These are phyloP conservation scores for Drosophila robusta DNA, from an alignment of 2,888 invertebrate species.

Conservation along the genomic window DNA sequence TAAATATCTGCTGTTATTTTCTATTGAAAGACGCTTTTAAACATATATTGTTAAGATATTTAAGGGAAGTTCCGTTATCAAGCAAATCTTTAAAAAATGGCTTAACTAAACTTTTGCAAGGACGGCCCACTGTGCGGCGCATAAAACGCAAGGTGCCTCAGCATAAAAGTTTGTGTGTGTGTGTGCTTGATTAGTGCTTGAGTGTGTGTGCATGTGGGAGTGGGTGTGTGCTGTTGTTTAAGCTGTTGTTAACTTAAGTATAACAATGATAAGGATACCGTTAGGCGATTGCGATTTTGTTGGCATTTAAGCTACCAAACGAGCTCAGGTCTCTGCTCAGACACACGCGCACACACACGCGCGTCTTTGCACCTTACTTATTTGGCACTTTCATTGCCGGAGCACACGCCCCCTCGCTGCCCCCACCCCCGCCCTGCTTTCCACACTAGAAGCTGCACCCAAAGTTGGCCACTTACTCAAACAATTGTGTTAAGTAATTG, in stretches of 20 bases:
- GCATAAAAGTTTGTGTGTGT: conserved; percentile 11
- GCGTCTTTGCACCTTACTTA: conserved; percentile 58
- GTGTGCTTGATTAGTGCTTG: conserved; percentile 65
- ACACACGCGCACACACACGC: too few relatives aligned
- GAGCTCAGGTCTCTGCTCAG: conserved; percentile 24
- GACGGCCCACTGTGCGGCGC: conserved; percentile 46
- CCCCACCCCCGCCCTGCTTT: too few relatives aligned
- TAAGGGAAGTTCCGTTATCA: neutral
- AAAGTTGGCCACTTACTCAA: conserved; percentile 60
- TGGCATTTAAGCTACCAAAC: conserved; percentile 57
- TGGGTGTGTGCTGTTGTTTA: conserved; percentile 57
- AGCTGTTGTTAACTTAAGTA: conserved; percentile 81
- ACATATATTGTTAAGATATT: too few relatives aligned
- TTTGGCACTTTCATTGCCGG: conserved; percentile 70
- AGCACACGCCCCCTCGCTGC: neutral
- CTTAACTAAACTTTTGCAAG: neutral
- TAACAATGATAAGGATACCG: conserved; percentile 81
- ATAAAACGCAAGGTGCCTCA: conserved; percentile 34
- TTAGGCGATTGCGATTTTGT: conserved; percentile 66
- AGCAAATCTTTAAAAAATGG: neutral
- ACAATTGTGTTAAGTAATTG: conserved; percentile 73
- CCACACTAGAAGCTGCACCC: conserved; percentile 2
- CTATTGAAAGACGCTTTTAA: too few relatives aligned
- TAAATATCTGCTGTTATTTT: too few relatives aligned
- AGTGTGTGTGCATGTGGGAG: conserved; percentile 18